Evolutionary conservation across 2,113 vertebrate genomes (phyloP), one percentile per base, ranked within the genome.

Genomic region (Cololabis saira): DNA sequence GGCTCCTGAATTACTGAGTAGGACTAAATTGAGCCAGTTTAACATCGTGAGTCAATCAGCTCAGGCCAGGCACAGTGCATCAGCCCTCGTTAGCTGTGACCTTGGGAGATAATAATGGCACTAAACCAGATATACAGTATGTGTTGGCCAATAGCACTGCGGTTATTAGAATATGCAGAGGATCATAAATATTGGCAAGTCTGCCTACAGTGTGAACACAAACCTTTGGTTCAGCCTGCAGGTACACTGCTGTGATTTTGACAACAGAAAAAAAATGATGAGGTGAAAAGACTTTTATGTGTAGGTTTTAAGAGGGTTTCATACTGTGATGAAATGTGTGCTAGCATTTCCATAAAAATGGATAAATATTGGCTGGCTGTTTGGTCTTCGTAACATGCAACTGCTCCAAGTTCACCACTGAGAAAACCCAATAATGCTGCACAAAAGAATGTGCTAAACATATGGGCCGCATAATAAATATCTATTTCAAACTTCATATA

Each of bases 101-200:
- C 92, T 94, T 93, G 92, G 78, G 44, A 87, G 82, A 91, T 91
- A 91, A 90, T 92, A 87, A 91, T 87, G 84, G 69, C 75, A 77
- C 84, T 86, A 88, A 91, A 90, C 65, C 56, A 71, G 76, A 68
- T 74, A 78, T 80, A n/a, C n/a, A n/a, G n/a, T n/a, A 77, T 80
- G 86, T 80, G 74, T 71, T 76, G 75, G 75, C 79, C 86, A 92
- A 92, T 85, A 73, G 76, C 71, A 8, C 63, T 51, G 45, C 91
- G 89, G 93, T 93, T 92, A 91, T 89, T 90, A 82, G 88, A 93
- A 91, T 82, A 91, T 88, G 71, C 64, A 76, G 71, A 68, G 45
- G 67, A 76, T 67, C 56, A 85, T 90, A 89, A 88, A 92, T 87
- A 89, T 42, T 60, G 80, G 69, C 33, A 12, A 56, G 61, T 64